phyloP scores from a whole-genome alignment of 1,140 invertebrate genomes.

The Achroia grisella region DNA sequence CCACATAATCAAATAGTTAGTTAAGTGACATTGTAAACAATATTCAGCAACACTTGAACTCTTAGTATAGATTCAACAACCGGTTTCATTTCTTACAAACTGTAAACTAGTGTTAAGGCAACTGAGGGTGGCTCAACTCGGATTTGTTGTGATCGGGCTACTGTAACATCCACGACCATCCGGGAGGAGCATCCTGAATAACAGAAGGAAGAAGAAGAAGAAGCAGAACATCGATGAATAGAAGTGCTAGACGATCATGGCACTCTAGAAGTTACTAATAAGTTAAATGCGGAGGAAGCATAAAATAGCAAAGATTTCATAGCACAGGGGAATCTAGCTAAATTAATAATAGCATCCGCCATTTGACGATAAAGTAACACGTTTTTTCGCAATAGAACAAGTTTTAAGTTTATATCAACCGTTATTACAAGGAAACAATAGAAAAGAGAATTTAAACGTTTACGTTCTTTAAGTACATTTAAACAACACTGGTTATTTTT shows the following conservation, averaged over 20 bases:
- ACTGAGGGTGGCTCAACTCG: conserved; percentile 59
- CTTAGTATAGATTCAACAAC: conserved; percentile 47
- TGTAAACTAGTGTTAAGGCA: conserved; percentile 67
- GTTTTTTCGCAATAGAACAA: conserved; percentile 74
- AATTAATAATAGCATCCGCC: conserved; percentile 61
- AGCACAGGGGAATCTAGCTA: conserved; percentile 58
- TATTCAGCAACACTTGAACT: conserved; percentile 73
- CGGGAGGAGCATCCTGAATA: conserved; percentile 44
- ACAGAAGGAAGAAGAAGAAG: conserved; percentile 30
- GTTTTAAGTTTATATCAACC: conserved; percentile 73
- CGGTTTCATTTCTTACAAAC: conserved; percentile 60
- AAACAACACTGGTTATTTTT: conserved; percentile 73
- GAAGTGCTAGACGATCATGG: conserved; percentile 40
- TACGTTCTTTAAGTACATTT: conserved; percentile 70
- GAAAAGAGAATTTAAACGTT: conserved; percentile 70
- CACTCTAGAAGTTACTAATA: conserved; percentile 42
- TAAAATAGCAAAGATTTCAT: conserved; percentile 62
- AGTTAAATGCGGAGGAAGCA: conserved; percentile 67
- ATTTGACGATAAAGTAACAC: conserved; percentile 73
- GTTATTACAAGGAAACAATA: conserved; percentile 72
- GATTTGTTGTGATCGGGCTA: conserved; percentile 64
- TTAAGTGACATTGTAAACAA: conserved; percentile 64
- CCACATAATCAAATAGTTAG: conserved; percentile 66
- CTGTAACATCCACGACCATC: conserved; percentile 62
- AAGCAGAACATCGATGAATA: conserved; percentile 46